Evolutionary conservation across 2,113 vertebrate genomes (phyloP).

Genomic region (Echinops telfairi): DNA sequence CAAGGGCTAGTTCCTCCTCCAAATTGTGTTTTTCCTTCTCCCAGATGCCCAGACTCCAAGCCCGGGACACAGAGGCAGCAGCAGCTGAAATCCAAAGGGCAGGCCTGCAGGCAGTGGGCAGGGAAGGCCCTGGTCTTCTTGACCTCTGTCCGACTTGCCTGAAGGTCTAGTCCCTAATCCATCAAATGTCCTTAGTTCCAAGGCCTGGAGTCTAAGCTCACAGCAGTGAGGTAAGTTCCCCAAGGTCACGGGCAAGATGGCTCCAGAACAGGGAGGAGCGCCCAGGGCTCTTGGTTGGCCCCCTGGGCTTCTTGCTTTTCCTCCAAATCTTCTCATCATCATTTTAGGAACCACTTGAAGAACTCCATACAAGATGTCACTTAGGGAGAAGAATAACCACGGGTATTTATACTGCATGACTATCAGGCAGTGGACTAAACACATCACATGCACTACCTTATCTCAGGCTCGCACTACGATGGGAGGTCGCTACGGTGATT

Average conservation of each 20-base stretch:
- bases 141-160: background rate
- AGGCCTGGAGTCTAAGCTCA: background rate
- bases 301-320: background rate
- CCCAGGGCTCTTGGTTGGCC: background rate
- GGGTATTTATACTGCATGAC: fast-evolving
- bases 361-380: background rate
- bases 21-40: background rate
- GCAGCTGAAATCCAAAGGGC: fast-evolving
- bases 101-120: background rate
- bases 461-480: background rate
- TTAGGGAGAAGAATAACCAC: background rate
- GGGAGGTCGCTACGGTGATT: background rate
- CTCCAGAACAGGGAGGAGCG: background rate
- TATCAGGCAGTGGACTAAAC: background rate
- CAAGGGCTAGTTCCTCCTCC: fast-evolving
- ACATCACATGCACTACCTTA: fast-evolving
- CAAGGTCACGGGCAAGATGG: background rate
- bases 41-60: background rate
- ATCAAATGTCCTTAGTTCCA: background rate
- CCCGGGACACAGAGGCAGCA: background rate
- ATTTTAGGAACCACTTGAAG: background rate
- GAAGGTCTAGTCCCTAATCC: background rate
- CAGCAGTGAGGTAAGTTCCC: background rate
- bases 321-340: background rate
- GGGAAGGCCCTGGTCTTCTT: background rate